phyloP scores from a whole-genome alignment of 2,113 vertebrate genomes.

The Psilopogon haemacephalus region DNA sequence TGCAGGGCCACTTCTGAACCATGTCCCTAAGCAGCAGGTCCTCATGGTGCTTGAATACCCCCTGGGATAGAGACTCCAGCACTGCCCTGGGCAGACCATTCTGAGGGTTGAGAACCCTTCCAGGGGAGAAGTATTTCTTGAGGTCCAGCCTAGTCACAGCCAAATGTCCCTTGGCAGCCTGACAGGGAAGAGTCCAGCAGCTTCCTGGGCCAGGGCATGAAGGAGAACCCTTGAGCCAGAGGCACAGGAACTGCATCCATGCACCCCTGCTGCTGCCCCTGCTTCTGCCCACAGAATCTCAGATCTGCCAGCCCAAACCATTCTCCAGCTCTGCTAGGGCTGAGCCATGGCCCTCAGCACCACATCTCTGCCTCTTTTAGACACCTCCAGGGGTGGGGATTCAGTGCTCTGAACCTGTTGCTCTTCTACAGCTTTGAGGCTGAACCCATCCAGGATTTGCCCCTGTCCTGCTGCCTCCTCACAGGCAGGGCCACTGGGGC shows the following conservation, averaged over 20 bases:
- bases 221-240: fast-evolving
- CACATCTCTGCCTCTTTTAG: background rate
- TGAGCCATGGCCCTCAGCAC: no score
- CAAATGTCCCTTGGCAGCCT: fast-evolving
- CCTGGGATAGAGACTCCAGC: no score
- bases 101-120: no score
- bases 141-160: background rate
- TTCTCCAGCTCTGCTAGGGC: no score
- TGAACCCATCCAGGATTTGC: fast-evolving
- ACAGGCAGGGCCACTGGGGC: fast-evolving
- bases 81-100: no score
- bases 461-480: background rate
- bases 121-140: no score
- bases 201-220: background rate
- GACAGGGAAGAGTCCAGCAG: fast-evolving
- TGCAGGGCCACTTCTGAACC: no score
- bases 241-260: fast-evolving
- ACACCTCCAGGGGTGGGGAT: background rate
- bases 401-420: background rate
- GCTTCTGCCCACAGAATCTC: no score
- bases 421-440: background rate
- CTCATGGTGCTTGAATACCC: no score
- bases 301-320: no score
- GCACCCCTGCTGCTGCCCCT: no score
- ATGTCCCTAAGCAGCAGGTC: no score